Base-by-base conservation (phyloP, 1,140 invertebrate species). In the Antheraea pernyi region DNA sequence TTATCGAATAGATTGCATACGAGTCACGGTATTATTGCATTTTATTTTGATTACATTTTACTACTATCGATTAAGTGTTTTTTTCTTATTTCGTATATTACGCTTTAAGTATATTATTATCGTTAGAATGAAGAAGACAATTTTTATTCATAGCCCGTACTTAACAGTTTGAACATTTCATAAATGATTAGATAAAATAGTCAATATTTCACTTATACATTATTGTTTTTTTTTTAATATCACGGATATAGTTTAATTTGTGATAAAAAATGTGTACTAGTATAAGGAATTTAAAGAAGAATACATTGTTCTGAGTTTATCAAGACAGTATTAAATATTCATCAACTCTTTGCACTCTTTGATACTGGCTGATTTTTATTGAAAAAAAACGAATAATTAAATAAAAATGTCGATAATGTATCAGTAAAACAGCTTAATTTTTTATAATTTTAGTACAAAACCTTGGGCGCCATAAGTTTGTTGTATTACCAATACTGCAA, bases 381-480 rank as follows among this genome's bases (percentile, higher is more conserved):
- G 22, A 30, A 4, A 30, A 30, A 42, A 42, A 8, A 11, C 39
- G 7, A 42, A 9, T 42, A 9, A 42, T 42, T 2, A 9, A 42
- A 42, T 42, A 42, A 3, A 42, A 8, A 11, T 42, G 0, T 42
- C 1, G 22, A 30, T 30, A 30, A 42, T 42, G 39, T 53, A 16
- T 53, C 9, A 16, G 16, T 53, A 53, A 16, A 13, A 53, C 16
- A 11, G 46, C 2, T 13, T 53, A 0, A 13, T 37, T 37, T n/a
- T 63, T 60, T 74, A 70, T 70, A 75, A 77, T 81, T 78, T 83
- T 83, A 89, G 88, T 91, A 91, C 88, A 91, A 91, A 90, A 80
- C 65, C 63, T 63, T 58, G 69, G 70, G 78, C 80, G 88, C 88
- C 88, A 91, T 91, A 91, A 72, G 30, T 75, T 78, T 78, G 77